Conservation (phyloP, 2,797 vertebrate genomes). For the Sebastes trivittatus region DNA sequence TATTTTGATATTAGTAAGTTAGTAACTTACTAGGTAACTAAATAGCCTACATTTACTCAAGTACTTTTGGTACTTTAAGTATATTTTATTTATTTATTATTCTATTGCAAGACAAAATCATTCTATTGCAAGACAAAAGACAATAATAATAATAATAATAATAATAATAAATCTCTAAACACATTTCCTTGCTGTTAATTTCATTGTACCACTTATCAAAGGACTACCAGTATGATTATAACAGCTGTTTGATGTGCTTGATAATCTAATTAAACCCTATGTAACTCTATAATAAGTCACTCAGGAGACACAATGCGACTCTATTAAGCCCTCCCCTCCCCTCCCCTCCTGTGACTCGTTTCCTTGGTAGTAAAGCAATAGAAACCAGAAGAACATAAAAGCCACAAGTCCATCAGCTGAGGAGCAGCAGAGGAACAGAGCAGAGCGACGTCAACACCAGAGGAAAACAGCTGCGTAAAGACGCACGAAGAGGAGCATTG, state of each 20-base stretch:
- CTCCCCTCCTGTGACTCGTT: constrained; percentile 6
- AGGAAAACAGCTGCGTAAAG: constrained; percentile 41
- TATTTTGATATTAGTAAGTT: too few species aligned
- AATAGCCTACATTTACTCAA: too few species aligned
- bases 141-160: too few species aligned
- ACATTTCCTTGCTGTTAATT: neutral
- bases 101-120: too few species aligned
- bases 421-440: neutral
- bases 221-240: neutral
- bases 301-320: constrained; percentile 17
- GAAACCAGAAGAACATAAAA: constrained; percentile 62
- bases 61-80: too few species aligned
- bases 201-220: neutral
- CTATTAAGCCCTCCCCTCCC: neutral
- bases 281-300: constrained; percentile 11
- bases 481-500: neutral
- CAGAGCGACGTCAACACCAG: constrained; percentile 2
- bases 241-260: neutral
- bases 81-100: too few species aligned
- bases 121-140: too few species aligned
- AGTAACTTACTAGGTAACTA: too few species aligned
- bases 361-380: constrained; percentile 37
- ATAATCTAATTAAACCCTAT: constrained; percentile 43
- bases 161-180: neutral
- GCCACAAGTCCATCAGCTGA: constrained; percentile 52